Conservation (phyloP, 2,113 vertebrate species). For the Bungarus multicinctus region DNA sequence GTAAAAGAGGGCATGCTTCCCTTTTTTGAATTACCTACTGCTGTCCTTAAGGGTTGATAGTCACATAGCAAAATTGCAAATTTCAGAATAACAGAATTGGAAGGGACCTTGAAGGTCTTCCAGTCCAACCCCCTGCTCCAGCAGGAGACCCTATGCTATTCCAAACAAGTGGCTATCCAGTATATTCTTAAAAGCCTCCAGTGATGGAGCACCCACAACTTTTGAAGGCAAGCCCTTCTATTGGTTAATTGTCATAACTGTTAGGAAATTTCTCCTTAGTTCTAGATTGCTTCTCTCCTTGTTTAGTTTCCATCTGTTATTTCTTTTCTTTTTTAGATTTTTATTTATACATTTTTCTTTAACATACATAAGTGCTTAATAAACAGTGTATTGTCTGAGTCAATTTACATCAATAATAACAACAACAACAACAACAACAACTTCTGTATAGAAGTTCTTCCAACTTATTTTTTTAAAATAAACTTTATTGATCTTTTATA, state of each 20-base stretch:
- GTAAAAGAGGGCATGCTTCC: background rate
- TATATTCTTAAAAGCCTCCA: background rate
- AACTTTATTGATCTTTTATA: too few species aligned
- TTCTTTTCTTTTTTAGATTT: background rate
- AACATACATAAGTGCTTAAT: too few species aligned
- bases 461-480: too few species aligned
- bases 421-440: too few species aligned
- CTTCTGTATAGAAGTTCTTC: too few species aligned
- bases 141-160: background rate
- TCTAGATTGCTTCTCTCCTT: background rate
- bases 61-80: conserved; percentile 19
- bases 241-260: background rate
- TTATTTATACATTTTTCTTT: too few species aligned
- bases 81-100: background rate
- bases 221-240: background rate
- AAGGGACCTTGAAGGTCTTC: background rate
- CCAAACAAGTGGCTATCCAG: background rate
- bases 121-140: background rate
- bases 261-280: background rate
- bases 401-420: too few species aligned
- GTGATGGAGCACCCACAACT: background rate
- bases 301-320: background rate
- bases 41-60: conserved; percentile 33
- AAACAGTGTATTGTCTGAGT: too few species aligned
- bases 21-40: conserved; percentile 46